Conservation (phyloP, 2,113 vertebrate genomes). For the Pseudorhombus dupliciocellatus region DNA sequence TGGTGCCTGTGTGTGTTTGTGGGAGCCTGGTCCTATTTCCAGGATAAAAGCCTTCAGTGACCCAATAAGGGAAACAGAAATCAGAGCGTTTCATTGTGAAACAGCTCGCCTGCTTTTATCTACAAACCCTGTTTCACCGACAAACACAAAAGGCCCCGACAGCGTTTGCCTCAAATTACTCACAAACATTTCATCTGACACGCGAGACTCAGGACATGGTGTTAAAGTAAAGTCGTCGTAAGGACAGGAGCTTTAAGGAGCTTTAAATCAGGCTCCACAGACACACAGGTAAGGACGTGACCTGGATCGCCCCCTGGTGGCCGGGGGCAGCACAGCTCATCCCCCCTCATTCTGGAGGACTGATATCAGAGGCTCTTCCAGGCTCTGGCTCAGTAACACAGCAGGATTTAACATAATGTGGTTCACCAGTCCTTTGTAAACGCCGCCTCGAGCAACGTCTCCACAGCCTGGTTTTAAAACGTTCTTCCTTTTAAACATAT, state of each 20-base stretch:
- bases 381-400: neutral
- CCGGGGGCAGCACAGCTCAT: too few species aligned
- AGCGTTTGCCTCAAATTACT: slow-evolving; percentile 14
- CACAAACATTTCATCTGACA: slow-evolving; percentile 1
- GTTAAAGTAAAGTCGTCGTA: neutral
- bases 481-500: neutral
- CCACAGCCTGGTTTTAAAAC: neutral
- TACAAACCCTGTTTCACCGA: slow-evolving; percentile 17
- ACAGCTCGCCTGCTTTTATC: slow-evolving; percentile 45
- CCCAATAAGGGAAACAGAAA: slow-evolving; percentile 64
- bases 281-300: too few species aligned
- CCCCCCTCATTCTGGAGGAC: slow-evolving; percentile 1
- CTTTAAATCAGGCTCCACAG: neutral
- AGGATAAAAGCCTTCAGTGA: slow-evolving; percentile 71
- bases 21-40: slow-evolving; percentile 52
- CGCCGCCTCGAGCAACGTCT: slow-evolving; percentile 16
- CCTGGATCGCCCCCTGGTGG: too few species aligned
- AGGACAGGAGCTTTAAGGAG: neutral
- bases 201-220: neutral
- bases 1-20: slow-evolving; percentile 22
- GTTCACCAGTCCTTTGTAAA: slow-evolving; percentile 30
- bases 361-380: slow-evolving; percentile 1
- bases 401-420: slow-evolving; percentile 27
- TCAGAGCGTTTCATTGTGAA: slow-evolving; percentile 50
- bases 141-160: slow-evolving; percentile 3